phyloP scores from a whole-genome alignment of 2,797 vertebrate genomes.

The Momotus momota region DNA sequence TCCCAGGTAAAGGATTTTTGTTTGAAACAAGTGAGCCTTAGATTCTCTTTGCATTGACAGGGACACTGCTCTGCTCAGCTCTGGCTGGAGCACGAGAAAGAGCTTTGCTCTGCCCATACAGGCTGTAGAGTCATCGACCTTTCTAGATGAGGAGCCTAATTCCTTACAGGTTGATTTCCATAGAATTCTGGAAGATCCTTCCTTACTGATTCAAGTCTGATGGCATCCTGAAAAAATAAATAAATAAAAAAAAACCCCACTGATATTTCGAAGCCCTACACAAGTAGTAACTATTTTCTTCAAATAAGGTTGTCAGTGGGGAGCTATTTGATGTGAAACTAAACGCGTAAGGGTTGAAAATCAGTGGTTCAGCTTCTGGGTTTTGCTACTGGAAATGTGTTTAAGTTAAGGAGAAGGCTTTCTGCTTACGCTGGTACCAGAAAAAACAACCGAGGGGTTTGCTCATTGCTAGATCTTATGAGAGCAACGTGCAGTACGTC shows the following conservation, averaged over 20 bases:
- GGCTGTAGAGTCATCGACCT: background rate
- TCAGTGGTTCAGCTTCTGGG: background rate
- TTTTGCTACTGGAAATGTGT: background rate
- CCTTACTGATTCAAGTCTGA: background rate
- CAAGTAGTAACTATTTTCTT: background rate
- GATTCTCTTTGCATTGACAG: background rate
- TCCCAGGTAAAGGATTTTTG: background rate
- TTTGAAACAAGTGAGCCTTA: background rate
- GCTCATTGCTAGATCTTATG: background rate
- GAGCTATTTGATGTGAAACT: background rate
- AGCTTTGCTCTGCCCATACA: background rate
- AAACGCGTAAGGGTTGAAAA: background rate
- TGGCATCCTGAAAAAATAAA: background rate
- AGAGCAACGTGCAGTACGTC: background rate
- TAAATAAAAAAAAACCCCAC: background rate
- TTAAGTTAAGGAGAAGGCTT: background rate
- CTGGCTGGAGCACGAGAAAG: background rate
- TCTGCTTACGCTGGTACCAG: background rate
- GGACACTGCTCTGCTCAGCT: background rate
- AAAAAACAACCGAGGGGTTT: background rate
- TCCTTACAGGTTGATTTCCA: background rate
- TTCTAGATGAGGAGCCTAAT: background rate
- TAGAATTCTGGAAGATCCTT: background rate
- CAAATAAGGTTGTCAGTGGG: background rate
- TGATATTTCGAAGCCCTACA: background rate